Conservation (phyloP, 2,113 vertebrate genomes). For the Pica pica region DNA sequence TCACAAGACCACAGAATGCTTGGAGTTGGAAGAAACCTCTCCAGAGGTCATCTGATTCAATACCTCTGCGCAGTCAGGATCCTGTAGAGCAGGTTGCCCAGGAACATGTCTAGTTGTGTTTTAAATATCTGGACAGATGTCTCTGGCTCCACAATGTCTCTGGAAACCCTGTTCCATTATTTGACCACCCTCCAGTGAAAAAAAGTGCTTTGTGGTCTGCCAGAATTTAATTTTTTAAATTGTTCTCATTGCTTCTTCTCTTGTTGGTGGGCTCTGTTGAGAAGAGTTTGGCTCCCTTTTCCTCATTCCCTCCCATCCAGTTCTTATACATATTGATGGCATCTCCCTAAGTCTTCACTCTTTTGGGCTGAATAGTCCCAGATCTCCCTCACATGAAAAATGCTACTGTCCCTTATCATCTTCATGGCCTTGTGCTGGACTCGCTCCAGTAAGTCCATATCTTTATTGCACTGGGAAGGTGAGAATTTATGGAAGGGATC, state of each 20-base stretch:
- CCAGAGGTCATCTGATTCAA: not conserved
- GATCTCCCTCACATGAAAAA: not conserved
- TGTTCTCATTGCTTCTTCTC: not conserved
- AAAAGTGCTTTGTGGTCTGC: not conserved
- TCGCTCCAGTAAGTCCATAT: not conserved
- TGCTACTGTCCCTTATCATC: not conserved
- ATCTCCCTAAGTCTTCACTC: not conserved
- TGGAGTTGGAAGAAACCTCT: not conserved
- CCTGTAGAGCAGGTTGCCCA: not conserved
- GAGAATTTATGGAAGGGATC: not conserved
- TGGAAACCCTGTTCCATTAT: not conserved
- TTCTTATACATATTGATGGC: not conserved
- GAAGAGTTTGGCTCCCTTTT: not conserved
- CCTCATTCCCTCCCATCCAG: not conserved
- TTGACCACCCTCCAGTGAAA: not conserved
- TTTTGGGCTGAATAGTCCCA: not conserved
- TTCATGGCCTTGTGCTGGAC: not conserved
- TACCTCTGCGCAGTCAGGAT: not conserved
- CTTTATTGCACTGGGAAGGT: not conserved
- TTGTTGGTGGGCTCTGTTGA: not conserved
- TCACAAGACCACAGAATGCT: not conserved
- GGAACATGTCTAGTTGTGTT: not conserved
- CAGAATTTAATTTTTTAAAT: not conserved
- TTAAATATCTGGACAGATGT: not conserved
- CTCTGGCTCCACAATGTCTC: not conserved